Base-by-base conservation (phyloP, 2,888 invertebrate species). In the Drosophila quinaria region DNA sequence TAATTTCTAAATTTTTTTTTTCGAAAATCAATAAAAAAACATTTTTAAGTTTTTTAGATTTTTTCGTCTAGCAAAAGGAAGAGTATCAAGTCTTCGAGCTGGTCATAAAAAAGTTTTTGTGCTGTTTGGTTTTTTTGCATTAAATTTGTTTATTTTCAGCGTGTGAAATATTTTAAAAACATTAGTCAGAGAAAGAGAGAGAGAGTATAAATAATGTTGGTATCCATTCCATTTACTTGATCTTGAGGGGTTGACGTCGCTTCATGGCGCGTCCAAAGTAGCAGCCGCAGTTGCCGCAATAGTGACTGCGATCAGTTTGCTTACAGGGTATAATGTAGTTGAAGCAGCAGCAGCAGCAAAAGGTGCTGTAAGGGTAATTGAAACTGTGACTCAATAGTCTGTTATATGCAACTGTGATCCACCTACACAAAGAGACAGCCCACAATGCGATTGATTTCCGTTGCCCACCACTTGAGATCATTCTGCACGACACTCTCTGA, bases 211-310 rank as follows among this genome's bases (percentile, higher is more conserved):
- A 29, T 33, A 49, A 10, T 15, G 22, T 1, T 41, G 15, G 33
- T 4, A 17, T 46, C 17, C 17, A 25, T 37, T 58, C 13, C 17
- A 25, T 33, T 58, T 73, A 55, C 41, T 84, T 82, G 19, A 86
- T 59, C 54, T 81, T 81, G 22, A 91, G 78, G 9, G 89, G 86
- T 4, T 74, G 66, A 51, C 88, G 78, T 62, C 91, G 81, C 69
- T 91, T 90, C 89, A 91, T 90, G 58, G 86, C 85, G 31, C 92
- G 89, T 3, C 92, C 92, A 78, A 91, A 91, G 78, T 91, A 92
- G 67, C 92, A 92, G 68, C 92, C 92, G 59, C 92, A 92, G 61
- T 92, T 91, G 74, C 87, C 89, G 42, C 92, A 92, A 62, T 92
- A 92, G 81, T 92, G 92, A 70, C 92, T 92, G 19, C 82, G 86